Evolutionary conservation across 1,140 invertebrate genomes (phyloP), one percentile per base, ranked within the genome.

Genomic region (Hyles vespertilio): DNA sequence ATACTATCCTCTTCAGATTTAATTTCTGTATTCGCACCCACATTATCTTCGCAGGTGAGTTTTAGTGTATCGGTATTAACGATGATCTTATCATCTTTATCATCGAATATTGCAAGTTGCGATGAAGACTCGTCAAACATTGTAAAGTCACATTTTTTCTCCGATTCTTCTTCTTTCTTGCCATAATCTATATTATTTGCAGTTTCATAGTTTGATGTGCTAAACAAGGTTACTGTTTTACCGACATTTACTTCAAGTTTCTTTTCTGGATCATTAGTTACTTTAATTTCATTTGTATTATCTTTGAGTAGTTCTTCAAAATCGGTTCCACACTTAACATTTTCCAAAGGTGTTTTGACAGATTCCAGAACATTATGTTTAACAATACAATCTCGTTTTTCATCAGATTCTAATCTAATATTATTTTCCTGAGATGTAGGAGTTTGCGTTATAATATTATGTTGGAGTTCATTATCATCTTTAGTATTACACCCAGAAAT

Each of bases 251-350:
- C 63, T 73, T 89, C 86, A 33, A 86, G 64, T 64, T 79, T 85
- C 56, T 87, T 89, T 47, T 86, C 80, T 22, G 79, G 70, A 55
- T 78, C 76, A 63, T 86, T 87, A 11, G 74, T 79, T 8, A 90
- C 70, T 78, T 89, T 90, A 45, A 87, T 89, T 77, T 89, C 84
- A 74, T 86, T 89, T 33, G 87, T 86, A 58, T 83, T 89, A 67
- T 89, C 87, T 77, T 89, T 90, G 34, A 90, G 66, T 22, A 90
- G 69, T 70, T 90, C 89, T 68, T 90, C 89, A 72, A 89, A 90
- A 70, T 90, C 89, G 47, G 88, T 90, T 65, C 85, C 88, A 79
- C 86, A 84, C 76, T 89, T 90, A 3, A 68, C 66, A 32, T 59
- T 58, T 54, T 79, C 79, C 36, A 58, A n/a, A 1, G 56, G 6